Conservation (phyloP, 2,797 vertebrate genomes). For the Crenuchus spilurus region DNA sequence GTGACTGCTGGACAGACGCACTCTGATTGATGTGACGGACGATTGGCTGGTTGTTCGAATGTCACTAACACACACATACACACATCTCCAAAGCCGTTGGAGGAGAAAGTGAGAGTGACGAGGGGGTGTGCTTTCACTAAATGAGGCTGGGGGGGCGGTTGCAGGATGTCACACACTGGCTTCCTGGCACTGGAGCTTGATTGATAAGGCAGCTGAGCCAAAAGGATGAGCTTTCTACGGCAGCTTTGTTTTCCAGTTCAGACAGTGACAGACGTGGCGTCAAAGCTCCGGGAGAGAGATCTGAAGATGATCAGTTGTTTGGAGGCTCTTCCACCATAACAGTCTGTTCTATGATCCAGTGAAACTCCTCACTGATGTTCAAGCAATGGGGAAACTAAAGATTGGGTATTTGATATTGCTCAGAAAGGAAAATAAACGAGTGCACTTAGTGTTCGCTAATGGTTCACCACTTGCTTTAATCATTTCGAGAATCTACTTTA, state of each 20-base stretch:
- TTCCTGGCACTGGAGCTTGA: constrained; percentile 58
- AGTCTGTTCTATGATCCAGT: not conserved
- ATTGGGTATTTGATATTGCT: not conserved
- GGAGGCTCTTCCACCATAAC: constrained; percentile 13
- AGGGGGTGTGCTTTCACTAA: constrained; percentile 60
- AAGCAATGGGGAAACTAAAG: not conserved
- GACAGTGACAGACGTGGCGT: constrained; percentile 38
- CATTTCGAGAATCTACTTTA: not conserved
- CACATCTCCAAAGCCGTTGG: constrained; percentile 47
- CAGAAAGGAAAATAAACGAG: not conserved
- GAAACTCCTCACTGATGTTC: not conserved
- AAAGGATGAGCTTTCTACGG: constrained; percentile 50
- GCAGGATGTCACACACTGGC: constrained; percentile 55
- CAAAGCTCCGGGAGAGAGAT: constrained; percentile 48
- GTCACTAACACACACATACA: constrained; percentile 43
- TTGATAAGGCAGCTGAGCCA: constrained; percentile 59
- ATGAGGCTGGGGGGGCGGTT: constrained; percentile 50
- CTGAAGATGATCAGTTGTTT: constrained; percentile 50
- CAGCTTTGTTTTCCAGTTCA: constrained; percentile 59
- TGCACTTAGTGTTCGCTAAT: not conserved
- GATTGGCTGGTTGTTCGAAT: constrained; percentile 64
- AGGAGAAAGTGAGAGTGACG: constrained; percentile 48
- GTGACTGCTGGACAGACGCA: constrained; percentile 70
- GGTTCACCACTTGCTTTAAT: not conserved
- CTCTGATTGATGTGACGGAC: constrained; percentile 75